Evolutionary conservation across 2,888 invertebrate species (phyloP).

Genomic region (Pherbina coryleti): DNA sequence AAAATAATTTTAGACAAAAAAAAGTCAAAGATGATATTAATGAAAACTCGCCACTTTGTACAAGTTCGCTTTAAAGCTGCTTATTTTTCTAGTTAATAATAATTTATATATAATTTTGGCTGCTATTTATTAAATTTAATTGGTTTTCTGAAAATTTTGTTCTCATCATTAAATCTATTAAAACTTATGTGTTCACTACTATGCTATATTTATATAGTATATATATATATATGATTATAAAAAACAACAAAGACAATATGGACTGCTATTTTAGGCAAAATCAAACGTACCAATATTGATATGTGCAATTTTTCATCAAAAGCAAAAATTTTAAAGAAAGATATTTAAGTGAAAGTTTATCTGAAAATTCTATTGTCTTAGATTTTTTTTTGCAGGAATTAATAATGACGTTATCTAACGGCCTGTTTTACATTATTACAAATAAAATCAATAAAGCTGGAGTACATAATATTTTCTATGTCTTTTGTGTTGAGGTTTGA

Average conservation of each 20-base stretch:
- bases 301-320: constrained; percentile 21
- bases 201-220: background rate
- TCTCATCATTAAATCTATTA: background rate
- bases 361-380: background rate
- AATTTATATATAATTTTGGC: constrained; percentile 25
- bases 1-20: background rate
- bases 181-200: background rate
- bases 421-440: no score
- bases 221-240: background rate
- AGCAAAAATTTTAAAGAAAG: background rate
- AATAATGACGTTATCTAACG: background rate
- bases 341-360: background rate
- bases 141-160: background rate
- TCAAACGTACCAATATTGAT: constrained; percentile 5
- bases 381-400: background rate
- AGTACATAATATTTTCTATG: no score
- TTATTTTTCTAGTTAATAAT: constrained; percentile 10
- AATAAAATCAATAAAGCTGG: no score
- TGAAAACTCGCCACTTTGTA: background rate
- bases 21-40: background rate
- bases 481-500: no score
- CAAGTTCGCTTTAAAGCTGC: constrained; percentile 24
- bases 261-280: background rate
- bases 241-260: constrained; percentile 3
- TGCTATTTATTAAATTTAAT: constrained; percentile 13